A percentile compares a stretch with the other conserved stretches of the same genome.
phyloP scores from a whole-genome alignment of 2,113 vertebrate species.

The Peromyscus maniculatus region DNA sequence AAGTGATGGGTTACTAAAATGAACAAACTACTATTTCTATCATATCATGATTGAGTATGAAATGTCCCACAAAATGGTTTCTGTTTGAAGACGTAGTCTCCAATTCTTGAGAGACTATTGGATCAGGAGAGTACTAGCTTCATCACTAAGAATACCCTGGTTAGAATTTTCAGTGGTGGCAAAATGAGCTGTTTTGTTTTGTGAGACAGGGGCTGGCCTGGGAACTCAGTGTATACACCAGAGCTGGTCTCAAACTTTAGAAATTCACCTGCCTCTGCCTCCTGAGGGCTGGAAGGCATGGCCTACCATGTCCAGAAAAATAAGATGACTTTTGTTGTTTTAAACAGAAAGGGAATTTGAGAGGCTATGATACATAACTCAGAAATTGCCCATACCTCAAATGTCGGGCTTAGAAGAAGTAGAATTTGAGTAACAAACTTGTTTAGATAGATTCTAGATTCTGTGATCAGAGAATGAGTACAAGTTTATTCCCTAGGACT shows the following conservation, averaged over 20 bases:
- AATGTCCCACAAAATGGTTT: not conserved
- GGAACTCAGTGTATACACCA: not conserved
- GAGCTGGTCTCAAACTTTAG: not conserved
- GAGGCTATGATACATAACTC: not conserved
- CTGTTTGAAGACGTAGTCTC: not conserved
- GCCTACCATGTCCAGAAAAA: not conserved
- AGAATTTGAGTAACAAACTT: not conserved
- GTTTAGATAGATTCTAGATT: not conserved
- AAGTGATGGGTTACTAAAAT: not conserved
- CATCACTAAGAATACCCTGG: not conserved
- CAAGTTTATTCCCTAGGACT: not conserved
- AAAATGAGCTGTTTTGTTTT: not conserved
- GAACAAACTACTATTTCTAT: not conserved
- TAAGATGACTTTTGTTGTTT: not conserved
- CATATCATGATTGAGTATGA: not conserved
- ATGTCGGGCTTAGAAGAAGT: slow-evolving; percentile 19
- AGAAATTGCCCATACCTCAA: slow-evolving; percentile 11
- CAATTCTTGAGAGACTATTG: not conserved
- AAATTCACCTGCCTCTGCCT: not conserved
- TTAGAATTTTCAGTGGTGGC: not conserved
- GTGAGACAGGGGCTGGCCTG: not conserved
- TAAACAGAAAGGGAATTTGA: slow-evolving; percentile 36
- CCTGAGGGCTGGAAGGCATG: not conserved
- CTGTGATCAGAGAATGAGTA: not conserved
- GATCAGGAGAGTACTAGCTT: not conserved